These are phyloP conservation scores for Macquaria australasica DNA, from an alignment of 2,113 vertebrate genomes.

Conservation along the genomic window DNA sequence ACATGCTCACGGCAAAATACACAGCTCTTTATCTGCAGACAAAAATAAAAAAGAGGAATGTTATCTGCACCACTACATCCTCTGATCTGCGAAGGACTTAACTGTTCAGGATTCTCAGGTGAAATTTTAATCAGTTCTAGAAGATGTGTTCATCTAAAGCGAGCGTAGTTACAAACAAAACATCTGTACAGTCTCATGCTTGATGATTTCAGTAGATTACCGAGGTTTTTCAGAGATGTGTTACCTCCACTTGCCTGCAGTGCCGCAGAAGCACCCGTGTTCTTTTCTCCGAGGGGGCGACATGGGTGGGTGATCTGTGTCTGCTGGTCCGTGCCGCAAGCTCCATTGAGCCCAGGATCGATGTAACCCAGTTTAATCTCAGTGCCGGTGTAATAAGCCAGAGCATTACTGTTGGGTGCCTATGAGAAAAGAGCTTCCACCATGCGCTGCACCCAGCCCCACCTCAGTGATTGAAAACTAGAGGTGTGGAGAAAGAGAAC, in stretches of 20 bases:
- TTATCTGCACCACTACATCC: not conserved
- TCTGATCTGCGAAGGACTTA: not conserved
- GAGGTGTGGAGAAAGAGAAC: constrained; percentile 1
- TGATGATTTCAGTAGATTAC: constrained; percentile 23
- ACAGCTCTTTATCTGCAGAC: not conserved
- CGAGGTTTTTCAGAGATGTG: not conserved
- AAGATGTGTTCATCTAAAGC: constrained; percentile 8
- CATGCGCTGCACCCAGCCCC: not conserved
- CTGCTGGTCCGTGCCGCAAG: constrained; percentile 24
- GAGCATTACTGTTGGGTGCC: constrained; percentile 37
- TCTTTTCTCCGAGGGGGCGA: not conserved
- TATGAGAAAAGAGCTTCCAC: constrained; percentile 38
- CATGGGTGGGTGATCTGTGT: constrained; percentile 16
- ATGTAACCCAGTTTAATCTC: constrained; percentile 67
- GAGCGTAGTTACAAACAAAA: constrained; percentile 4
- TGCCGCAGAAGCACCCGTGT: constrained; percentile 3
- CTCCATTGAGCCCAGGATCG: constrained; percentile 58
- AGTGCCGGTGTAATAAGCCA: constrained; percentile 55
- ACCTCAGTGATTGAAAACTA: constrained; percentile 50
- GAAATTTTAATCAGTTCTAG: not conserved
- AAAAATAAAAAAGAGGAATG: not conserved
- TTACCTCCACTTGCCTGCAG: constrained; percentile 15
- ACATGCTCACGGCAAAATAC: not conserved
- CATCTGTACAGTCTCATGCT: not conserved
- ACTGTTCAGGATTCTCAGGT: not conserved